Evolutionary conservation across 1,140 invertebrate genomes (phyloP), one percentile per base, ranked within the genome.

Genomic region (Bombus consobrinus): DNA sequence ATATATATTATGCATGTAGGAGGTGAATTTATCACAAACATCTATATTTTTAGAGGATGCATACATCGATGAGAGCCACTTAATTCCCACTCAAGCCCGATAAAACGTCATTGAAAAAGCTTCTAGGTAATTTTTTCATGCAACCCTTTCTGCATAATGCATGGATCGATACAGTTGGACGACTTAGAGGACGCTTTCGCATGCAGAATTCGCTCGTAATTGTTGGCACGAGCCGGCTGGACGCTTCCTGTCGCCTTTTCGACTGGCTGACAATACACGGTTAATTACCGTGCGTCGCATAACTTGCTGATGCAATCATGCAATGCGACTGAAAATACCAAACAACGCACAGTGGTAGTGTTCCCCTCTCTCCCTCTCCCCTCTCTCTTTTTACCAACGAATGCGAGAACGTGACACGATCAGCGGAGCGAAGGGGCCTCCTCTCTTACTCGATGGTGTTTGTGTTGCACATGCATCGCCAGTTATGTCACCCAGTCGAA

Each of bases 401-500:
- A 37, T 28, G 13, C 47, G 10, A 37, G 59, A 62, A 34, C 43
- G 34, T 47, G 41, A 43, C 72, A 53, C 25, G 32, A 47, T 74
- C 72, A 28, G 9, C n/a, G 2, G 74, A 59, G 47, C 12, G 41
- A 77, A 41, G 57, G 75, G 57, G 57, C 28, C 12, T 13, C 41
- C n/a, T 43, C 41, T 43, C 15, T 18, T 3, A 15, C 15, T 53
- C 47, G 47, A 53, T 53, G 47, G 41, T 39, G 68, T 41, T 41
- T 6, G 34, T n/a, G 41, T 37, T 22, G 34, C 66, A 69, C 64
- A 74, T 88, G 86, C 57, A 53, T 88, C 32, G 75, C 41, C 73
- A 34, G 74, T 90, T 90, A 85, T 90, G 89, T 90, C 89, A 90
- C 82, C 25, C 25, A 28, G 12, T 47, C n/a, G 64, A 59, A 71